phyloP scores from a whole-genome alignment of 2,888 invertebrate genomes.

The Agapostemon virescens region DNA sequence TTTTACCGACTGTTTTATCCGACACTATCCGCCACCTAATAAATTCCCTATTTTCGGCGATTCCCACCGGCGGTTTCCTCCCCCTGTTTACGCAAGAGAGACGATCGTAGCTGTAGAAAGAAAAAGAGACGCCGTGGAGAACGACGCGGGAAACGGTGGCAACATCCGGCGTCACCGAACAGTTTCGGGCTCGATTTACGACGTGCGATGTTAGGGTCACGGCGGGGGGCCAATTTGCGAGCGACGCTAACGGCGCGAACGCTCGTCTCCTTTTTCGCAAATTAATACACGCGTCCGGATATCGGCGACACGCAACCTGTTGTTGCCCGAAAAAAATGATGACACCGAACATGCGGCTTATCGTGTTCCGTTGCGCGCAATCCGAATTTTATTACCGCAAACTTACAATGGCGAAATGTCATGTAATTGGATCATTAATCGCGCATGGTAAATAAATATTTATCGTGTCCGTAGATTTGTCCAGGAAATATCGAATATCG shows the following conservation, averaged over 20 bases:
- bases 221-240: slow-evolving; percentile 41
- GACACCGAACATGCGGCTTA: background rate
- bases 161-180: slow-evolving; percentile 39
- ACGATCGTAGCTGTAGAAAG: background rate
- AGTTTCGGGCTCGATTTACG: slow-evolving; percentile 43
- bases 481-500: background rate
- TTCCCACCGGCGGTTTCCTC: slow-evolving; percentile 26
- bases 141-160: slow-evolving; percentile 31
- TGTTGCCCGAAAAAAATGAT: background rate
- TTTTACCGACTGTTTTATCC: slow-evolving; percentile 70
- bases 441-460: background rate
- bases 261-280: slow-evolving; percentile 29
- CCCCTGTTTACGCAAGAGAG: slow-evolving; percentile 28
- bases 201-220: slow-evolving; percentile 30
- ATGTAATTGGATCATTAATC: background rate
- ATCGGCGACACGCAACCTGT: slow-evolving; percentile 28
- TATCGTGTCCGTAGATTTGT: background rate
- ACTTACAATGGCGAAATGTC: background rate
- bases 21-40: slow-evolving; percentile 64
- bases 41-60: slow-evolving; percentile 63
- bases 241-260: slow-evolving; percentile 18
- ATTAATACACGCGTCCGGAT: slow-evolving; percentile 34
- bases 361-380: background rate
- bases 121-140: background rate
- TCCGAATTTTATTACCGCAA: background rate